phyloP scores from a whole-genome alignment of 2,888 invertebrate species.

The Drosophila quinaria region DNA sequence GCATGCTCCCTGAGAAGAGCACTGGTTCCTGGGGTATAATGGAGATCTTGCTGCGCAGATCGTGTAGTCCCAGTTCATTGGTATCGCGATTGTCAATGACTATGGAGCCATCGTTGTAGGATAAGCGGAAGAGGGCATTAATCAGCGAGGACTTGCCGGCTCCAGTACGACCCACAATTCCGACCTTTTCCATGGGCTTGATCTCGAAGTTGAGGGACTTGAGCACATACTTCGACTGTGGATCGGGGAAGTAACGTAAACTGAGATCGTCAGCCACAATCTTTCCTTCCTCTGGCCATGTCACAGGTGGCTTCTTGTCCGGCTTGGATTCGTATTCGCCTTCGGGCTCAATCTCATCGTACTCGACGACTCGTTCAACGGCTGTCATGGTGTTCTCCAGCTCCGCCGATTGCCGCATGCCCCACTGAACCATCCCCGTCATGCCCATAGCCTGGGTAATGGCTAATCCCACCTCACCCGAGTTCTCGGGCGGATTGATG shows the following conservation, averaged over 20 bases:
- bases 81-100: slow-evolving; percentile 92
- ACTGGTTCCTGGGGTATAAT: slow-evolving; percentile 95
- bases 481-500: slow-evolving; percentile 88
- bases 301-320: slow-evolving; percentile 88
- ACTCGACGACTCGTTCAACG: slow-evolving; percentile 93
- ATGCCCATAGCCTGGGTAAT: slow-evolving; percentile 92
- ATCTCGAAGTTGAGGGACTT: slow-evolving; percentile 89
- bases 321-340: slow-evolving; percentile 88
- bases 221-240: slow-evolving; percentile 90
- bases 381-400: slow-evolving; percentile 95
- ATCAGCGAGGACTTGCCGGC: slow-evolving; percentile 91
- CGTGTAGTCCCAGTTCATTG: slow-evolving; percentile 89
- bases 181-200: slow-evolving; percentile 89
- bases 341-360: slow-evolving; percentile 86
- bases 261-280: slow-evolving; percentile 89
- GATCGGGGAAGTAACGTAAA: slow-evolving; percentile 89
- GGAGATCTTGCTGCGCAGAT: slow-evolving; percentile 91
- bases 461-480: slow-evolving; percentile 92
- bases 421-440: slow-evolving; percentile 91
- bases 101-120: slow-evolving; percentile 91
- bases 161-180: slow-evolving; percentile 90
- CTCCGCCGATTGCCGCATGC: slow-evolving; percentile 96
- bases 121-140: slow-evolving; percentile 91
- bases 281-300: slow-evolving; percentile 91
- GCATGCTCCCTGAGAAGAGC: slow-evolving; percentile 93